Evolutionary conservation across 2,113 vertebrate species (phyloP).

Genomic region (Amphilophus citrinellus): DNA sequence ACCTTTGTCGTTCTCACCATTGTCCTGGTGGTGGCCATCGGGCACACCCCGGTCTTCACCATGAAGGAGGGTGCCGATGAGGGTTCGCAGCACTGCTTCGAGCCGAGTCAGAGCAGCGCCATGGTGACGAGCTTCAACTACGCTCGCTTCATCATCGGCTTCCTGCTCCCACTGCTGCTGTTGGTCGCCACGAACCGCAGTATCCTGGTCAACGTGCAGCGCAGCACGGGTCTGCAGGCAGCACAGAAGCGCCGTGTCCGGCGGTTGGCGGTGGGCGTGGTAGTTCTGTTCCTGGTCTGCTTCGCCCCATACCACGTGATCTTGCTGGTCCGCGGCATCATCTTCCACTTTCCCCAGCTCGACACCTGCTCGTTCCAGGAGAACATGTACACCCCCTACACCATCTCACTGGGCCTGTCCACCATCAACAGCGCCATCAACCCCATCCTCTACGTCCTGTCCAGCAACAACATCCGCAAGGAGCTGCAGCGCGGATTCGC

Average conservation of each 20-base stretch:
- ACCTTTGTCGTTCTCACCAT: conserved; percentile 36
- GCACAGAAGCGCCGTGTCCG: conserved; percentile 83
- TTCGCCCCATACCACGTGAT: conserved; percentile 90
- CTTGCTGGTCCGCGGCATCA: conserved; percentile 78
- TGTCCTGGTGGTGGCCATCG: conserved; percentile 65
- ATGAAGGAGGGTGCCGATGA: background rate
- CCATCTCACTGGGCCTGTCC: conserved; percentile 84
- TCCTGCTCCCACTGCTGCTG: conserved; percentile 81
- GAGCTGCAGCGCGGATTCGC: conserved; percentile 71
- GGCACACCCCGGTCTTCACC: conserved; percentile 78
- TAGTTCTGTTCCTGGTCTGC: conserved; percentile 87
- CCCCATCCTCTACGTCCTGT: conserved; percentile 88
- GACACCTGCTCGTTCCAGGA: conserved; percentile 74
- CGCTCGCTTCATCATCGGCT: conserved; percentile 83
- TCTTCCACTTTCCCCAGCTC: conserved; percentile 63
- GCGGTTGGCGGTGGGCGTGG: conserved; percentile 75
- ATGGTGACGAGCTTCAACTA: conserved; percentile 73
- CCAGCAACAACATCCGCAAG: conserved; percentile 81
- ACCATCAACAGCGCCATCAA: conserved; percentile 86
- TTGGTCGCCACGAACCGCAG: conserved; percentile 82
- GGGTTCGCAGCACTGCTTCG: conserved; percentile 79
- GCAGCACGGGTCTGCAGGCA: conserved; percentile 75
- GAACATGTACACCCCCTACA: conserved; percentile 76
- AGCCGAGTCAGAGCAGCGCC: conserved; percentile 64
- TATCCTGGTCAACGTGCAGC: conserved; percentile 76